Conservation (phyloP, 2,888 invertebrate genomes). For the Caenorhabditis sp. region DNA sequence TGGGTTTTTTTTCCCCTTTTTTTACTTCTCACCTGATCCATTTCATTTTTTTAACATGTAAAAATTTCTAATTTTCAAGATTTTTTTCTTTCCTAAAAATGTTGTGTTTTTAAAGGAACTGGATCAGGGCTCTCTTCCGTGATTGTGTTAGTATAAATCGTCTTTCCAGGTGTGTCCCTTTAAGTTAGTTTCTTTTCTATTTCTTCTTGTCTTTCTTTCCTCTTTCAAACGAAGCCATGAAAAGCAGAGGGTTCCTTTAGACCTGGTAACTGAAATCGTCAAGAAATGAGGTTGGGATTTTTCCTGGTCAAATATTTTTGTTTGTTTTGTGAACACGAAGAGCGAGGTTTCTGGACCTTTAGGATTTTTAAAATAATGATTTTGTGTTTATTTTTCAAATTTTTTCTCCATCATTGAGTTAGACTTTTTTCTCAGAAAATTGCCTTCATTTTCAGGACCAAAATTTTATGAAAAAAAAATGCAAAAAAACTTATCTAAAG, state of each 20-base stretch:
- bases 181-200: background rate
- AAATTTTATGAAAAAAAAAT: too few species aligned
- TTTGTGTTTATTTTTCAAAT: too few species aligned
- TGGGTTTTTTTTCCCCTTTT: background rate
- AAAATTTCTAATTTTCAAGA: too few species aligned
- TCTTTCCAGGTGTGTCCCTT: slow-evolving; percentile 5
- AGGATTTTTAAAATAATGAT: too few species aligned
- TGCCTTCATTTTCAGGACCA: too few species aligned
- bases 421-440: too few species aligned
- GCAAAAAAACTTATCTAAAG: too few species aligned
- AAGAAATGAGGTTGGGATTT: too few species aligned
- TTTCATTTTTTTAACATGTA: background rate
- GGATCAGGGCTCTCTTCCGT: slow-evolving; percentile 1
- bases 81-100: too few species aligned
- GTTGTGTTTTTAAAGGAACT: slow-evolving; percentile 5
- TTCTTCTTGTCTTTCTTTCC: background rate
- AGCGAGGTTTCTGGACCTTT: too few species aligned
- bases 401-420: too few species aligned
- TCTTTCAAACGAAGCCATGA: background rate
- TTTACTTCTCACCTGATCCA: background rate
- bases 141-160: background rate
- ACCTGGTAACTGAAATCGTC: too few species aligned
- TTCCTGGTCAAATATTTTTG: background rate
- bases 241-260: background rate
- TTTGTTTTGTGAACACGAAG: background rate